A percentile compares a stretch with the other conserved stretches of the same genome.
phyloP scores from a whole-genome alignment of 2,888 invertebrate genomes.

The Limnephilus lunatus region DNA sequence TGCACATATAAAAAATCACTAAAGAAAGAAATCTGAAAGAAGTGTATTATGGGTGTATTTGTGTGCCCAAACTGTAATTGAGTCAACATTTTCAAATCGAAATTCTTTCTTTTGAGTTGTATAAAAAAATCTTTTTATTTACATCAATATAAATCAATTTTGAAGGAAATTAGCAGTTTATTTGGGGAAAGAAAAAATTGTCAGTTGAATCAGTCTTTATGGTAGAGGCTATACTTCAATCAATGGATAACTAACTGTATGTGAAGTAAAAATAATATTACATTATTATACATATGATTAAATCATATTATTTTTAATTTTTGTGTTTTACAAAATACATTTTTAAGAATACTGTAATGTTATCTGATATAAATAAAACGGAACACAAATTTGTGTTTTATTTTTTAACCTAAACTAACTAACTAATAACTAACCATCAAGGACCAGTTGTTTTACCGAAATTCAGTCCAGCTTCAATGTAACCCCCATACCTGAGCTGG shows the following conservation, averaged over 20 bases:
- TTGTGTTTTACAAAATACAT: slow-evolving; percentile 26
- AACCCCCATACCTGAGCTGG: too few relatives aligned
- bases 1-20: not conserved
- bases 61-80: too few relatives aligned
- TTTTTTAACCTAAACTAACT: not conserved
- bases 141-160: not conserved
- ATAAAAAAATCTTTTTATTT: not conserved
- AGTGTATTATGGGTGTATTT: too few relatives aligned
- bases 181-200: not conserved
- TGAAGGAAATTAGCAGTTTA: not conserved
- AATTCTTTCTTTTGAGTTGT: too few relatives aligned
- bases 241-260: not conserved
- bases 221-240: not conserved
- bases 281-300: not conserved
- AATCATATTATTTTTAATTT: slow-evolving; percentile 15
- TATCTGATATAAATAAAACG: slow-evolving; percentile 26
- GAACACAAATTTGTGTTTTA: not conserved
- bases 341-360: slow-evolving; percentile 10
- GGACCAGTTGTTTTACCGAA: too few relatives aligned
- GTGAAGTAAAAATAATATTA: not conserved
- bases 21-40: too few relatives aligned
- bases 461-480: too few relatives aligned
- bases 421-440: too few relatives aligned
- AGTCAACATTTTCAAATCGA: too few relatives aligned
- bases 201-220: not conserved